A percentile compares a stretch with the other conserved stretches of the same genome.
phyloP scores from a whole-genome alignment of 2,113 vertebrate species.

The Orcinus orca region DNA sequence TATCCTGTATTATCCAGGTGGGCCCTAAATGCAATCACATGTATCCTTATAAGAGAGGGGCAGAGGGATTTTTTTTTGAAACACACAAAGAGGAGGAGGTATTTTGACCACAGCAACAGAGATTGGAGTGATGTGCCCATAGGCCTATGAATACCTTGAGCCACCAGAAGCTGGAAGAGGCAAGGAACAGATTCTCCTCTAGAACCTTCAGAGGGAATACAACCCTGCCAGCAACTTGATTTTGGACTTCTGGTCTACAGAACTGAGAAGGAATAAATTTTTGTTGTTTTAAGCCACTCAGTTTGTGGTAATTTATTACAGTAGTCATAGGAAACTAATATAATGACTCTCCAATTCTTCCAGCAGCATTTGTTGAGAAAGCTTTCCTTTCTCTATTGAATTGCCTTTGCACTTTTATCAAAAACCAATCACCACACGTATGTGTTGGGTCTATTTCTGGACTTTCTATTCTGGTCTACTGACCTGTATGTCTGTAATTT shows the following conservation, averaged over 20 bases:
- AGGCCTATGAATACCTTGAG: not conserved
- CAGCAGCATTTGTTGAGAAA: not conserved
- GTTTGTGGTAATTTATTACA: not conserved
- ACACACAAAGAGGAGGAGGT: not conserved
- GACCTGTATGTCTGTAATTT: not conserved
- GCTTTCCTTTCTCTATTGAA: not conserved
- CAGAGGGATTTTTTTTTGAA: not conserved
- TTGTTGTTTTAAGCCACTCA: not conserved
- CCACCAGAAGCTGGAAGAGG: not conserved
- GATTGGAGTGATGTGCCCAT: not conserved
- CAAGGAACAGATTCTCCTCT: not conserved
- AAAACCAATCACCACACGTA: not conserved
- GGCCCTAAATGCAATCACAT: not conserved
- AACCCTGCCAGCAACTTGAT: not conserved
- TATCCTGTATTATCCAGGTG: not conserved
- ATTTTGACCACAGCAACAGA: not conserved
- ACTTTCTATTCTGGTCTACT: not conserved
- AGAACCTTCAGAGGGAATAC: not conserved
- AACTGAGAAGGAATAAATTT: not conserved
- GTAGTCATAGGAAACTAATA: not conserved
- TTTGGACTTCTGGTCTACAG: not conserved
- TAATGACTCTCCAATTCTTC: not conserved
- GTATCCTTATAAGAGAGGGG: not conserved
- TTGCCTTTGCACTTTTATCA: not conserved
- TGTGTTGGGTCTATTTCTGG: not conserved